Conservation (phyloP, 1,140 invertebrate species). For the Mactra quadrangularis region DNA sequence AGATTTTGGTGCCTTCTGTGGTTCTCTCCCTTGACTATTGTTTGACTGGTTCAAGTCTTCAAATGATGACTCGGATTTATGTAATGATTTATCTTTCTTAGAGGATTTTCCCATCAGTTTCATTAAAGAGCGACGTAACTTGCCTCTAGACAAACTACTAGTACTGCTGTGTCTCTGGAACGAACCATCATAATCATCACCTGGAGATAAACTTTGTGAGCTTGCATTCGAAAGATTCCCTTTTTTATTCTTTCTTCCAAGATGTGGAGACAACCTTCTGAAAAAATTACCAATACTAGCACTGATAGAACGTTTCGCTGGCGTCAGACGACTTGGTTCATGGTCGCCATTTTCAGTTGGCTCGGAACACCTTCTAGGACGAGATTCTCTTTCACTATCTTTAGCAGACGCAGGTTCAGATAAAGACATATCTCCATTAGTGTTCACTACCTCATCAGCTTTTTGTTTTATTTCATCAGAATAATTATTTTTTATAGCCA, state of each 20-base stretch:
- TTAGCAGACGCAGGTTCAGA: not conserved
- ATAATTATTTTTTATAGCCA: constrained; percentile 49
- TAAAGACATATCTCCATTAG: not conserved
- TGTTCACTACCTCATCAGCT: constrained; percentile 38
- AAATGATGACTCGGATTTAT: constrained; percentile 13
- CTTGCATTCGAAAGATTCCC: constrained; percentile 51
- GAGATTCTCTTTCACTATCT: constrained; percentile 9
- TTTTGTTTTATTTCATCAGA: constrained; percentile 52
- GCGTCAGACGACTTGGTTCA: constrained; percentile 57
- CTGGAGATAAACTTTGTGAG: constrained; percentile 43
- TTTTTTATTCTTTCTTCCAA: constrained; percentile 57
- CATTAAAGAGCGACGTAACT: constrained; percentile 71
- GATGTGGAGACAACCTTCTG: constrained; percentile 69
- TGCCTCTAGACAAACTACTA: constrained; percentile 66
- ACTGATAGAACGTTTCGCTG: constrained; percentile 70
- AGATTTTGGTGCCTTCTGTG: constrained; percentile 22
- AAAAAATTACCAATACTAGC: constrained; percentile 75
- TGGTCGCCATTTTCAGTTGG: constrained; percentile 26
- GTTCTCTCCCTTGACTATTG: not conserved
- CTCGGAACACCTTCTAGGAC: constrained; percentile 39
- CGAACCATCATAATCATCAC: constrained; percentile 44
- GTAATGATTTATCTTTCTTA: constrained; percentile 17
- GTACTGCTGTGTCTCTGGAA: constrained; percentile 47
- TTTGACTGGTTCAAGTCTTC: constrained; percentile 41
- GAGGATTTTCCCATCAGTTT: constrained; percentile 68